A percentile compares a stretch with the other conserved stretches of the same genome.
Conservation (phyloP, 64 coral and sea anemone genomes). For the Anthopleura sola region DNA sequence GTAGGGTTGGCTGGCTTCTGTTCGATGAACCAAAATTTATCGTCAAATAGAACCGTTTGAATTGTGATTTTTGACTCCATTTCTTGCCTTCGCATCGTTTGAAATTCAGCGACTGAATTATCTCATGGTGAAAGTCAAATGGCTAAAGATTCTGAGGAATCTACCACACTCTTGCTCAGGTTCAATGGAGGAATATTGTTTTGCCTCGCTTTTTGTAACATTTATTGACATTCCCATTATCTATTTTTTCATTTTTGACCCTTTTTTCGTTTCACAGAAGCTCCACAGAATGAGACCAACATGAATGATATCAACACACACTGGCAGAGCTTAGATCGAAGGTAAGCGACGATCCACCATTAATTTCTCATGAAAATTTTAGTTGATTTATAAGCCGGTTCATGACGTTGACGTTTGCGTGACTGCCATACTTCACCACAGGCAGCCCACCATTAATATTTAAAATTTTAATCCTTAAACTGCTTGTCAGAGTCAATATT, state of each 20-base stretch:
- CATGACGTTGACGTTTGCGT: background rate
- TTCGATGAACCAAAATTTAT: background rate
- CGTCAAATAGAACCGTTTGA: background rate
- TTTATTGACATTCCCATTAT: background rate
- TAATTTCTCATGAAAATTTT: background rate
- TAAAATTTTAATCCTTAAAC: background rate
- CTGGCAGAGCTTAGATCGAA: conserved; percentile 92
- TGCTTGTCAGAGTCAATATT: too few relatives aligned
- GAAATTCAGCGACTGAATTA: background rate
- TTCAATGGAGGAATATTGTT: background rate
- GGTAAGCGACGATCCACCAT: conserved; percentile 10
- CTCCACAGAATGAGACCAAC: conserved; percentile 66
- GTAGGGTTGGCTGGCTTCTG: too few relatives aligned
- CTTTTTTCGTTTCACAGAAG: conserved; percentile 43
- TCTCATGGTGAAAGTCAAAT: background rate
- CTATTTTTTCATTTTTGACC: background rate
- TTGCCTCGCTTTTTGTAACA: background rate
- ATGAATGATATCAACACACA: conserved; percentile 97
- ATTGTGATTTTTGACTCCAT: background rate
- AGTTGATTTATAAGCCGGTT: background rate
- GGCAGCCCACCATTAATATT: background rate
- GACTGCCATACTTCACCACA: background rate
- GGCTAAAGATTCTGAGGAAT: background rate
- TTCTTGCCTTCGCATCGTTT: too few relatives aligned
- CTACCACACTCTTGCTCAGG: background rate